Conservation (phyloP, 2,888 invertebrate species). For the Lissocephala sabroskyi region DNA sequence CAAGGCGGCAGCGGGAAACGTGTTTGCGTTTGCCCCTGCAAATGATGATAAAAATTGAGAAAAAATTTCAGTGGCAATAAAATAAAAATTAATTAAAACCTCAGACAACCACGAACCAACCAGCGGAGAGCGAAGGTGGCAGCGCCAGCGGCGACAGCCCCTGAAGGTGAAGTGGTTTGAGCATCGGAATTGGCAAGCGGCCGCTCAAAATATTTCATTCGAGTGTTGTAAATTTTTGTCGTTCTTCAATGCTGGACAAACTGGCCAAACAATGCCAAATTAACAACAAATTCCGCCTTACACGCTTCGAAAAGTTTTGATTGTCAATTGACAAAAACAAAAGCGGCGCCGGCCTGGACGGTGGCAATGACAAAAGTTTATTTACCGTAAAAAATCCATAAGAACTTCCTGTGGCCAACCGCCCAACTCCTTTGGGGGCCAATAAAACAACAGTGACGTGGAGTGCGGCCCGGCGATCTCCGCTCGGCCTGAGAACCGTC, state of each 20-base stretch:
- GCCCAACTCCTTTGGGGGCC: too few species aligned
- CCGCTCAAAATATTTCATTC: too few species aligned
- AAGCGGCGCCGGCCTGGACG: neutral
- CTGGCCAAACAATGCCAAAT: neutral
- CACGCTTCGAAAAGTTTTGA: slow-evolving; percentile 41
- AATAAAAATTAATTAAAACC: slow-evolving; percentile 46
- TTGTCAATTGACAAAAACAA: slow-evolving; percentile 8
- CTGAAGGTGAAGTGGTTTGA: slow-evolving; percentile 45
- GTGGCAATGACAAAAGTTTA: slow-evolving; percentile 27
- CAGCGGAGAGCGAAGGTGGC: too few species aligned
- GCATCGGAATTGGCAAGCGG: too few species aligned
- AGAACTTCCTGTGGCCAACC: too few species aligned
- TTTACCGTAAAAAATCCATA: slow-evolving; percentile 45
- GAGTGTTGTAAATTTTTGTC: too few species aligned
- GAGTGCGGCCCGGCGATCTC: too few species aligned
- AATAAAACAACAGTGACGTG: neutral
- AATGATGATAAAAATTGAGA: slow-evolving; percentile 6
- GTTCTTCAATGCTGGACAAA: too few species aligned
- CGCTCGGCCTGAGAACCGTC: too few species aligned
- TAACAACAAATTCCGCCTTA: slow-evolving; percentile 26
- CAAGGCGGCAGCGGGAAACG: slow-evolving; percentile 25
- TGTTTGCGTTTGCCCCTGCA: slow-evolving; percentile 34
- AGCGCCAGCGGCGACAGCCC: slow-evolving; percentile 26
- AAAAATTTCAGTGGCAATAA: slow-evolving; percentile 26
- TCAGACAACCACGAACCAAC: too few species aligned